phyloP scores from a whole-genome alignment of 2,113 vertebrate species.

The Acrocephalus arundinaceus region DNA sequence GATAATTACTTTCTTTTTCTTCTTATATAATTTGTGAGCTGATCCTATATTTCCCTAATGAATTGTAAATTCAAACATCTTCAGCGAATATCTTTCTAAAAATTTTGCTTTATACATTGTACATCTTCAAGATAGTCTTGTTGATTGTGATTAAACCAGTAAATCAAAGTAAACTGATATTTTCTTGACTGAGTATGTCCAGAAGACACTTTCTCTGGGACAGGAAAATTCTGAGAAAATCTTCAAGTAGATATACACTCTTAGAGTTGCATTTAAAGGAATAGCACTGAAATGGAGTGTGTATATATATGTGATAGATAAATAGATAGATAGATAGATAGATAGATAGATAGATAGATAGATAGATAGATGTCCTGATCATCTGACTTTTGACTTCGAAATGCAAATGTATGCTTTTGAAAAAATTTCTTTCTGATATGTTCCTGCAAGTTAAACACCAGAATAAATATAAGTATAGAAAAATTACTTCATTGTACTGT shows the following conservation, averaged over 20 bases:
- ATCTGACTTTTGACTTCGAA: not conserved
- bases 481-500: not conserved
- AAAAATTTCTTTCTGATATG: not conserved
- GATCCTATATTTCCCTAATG: not conserved
- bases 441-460: not conserved
- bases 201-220: not conserved
- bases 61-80: not conserved
- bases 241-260: not conserved
- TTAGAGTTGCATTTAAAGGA: not conserved
- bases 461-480: not conserved
- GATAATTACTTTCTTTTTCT: not conserved
- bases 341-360: too few species aligned
- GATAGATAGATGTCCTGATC: too few species aligned
- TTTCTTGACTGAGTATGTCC: not conserved
- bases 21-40: not conserved
- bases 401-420: fast-evolving
- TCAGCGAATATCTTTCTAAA: not conserved
- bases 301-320: not conserved
- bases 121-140: not conserved
- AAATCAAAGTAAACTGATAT: not conserved
- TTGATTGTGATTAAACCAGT: not conserved
- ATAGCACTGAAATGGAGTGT: not conserved
- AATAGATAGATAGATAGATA: too few species aligned
- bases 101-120: not conserved
- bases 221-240: not conserved